phyloP scores from a whole-genome alignment of 2,888 invertebrate species.

The Noctua janthe region DNA sequence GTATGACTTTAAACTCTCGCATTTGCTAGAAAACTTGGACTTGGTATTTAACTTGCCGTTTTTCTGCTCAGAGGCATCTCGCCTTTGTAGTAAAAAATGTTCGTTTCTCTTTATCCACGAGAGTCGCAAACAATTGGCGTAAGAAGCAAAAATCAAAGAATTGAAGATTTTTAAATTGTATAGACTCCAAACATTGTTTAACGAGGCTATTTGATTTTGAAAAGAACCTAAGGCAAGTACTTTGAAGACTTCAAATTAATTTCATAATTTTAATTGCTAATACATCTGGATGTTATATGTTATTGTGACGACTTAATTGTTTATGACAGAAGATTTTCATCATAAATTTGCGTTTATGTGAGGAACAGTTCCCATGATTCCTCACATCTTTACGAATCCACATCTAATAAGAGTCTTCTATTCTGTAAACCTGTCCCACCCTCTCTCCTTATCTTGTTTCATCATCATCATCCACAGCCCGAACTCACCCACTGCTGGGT shows the following conservation, averaged over 20 bases:
- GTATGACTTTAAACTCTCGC: slow-evolving; percentile 63
- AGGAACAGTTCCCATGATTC: no score
- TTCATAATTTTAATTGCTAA: slow-evolving; percentile 4
- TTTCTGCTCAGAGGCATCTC: slow-evolving; percentile 1
- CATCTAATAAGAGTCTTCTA: no score
- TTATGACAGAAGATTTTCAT: not conserved
- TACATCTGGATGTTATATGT: not conserved
- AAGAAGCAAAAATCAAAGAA: not conserved
- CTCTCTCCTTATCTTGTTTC: no score
- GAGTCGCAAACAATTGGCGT: not conserved
- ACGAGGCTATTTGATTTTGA: not conserved
- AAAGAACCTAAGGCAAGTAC: not conserved
- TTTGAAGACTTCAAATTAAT: not conserved
- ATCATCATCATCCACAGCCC: no score
- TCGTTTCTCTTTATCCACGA: not conserved
- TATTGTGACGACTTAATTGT: not conserved
- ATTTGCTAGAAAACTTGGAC: slow-evolving; percentile 48
- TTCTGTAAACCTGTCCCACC: no score
- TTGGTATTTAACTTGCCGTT: slow-evolving; percentile 24
- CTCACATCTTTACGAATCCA: no score
- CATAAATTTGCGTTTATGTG: not conserved
- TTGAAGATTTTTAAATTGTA: not conserved
- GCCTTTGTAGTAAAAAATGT: slow-evolving; percentile 10
- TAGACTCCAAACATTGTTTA: not conserved
- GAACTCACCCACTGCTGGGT: no score